A percentile compares a stretch with the other conserved stretches of the same genome.
phyloP scores from a whole-genome alignment of 2,113 vertebrate genomes.

The Ceyx margarethae region DNA sequence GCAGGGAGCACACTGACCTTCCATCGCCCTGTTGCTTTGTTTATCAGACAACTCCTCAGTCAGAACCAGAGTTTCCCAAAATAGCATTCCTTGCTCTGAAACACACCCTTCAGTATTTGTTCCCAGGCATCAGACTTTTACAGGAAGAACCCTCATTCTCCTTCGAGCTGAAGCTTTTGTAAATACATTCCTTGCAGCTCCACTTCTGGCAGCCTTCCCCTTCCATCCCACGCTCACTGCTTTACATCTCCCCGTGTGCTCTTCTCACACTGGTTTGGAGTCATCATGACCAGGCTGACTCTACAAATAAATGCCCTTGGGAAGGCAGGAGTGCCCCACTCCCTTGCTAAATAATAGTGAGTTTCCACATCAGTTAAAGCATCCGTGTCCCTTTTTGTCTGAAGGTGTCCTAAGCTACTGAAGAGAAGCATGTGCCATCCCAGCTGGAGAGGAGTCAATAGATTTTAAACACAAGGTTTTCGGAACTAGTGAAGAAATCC shows the following conservation, averaged over 20 bases:
- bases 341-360: background rate
- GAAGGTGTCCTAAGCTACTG: background rate
- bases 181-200: slow-evolving; percentile 44
- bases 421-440: background rate
- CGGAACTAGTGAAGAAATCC: background rate
- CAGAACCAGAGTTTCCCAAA: slow-evolving; percentile 4
- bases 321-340: background rate
- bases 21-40: background rate
- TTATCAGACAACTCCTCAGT: background rate
- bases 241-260: background rate
- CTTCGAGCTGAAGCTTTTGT: slow-evolving; percentile 10
- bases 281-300: slow-evolving; percentile 32
- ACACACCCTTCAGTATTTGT: slow-evolving; percentile 19
- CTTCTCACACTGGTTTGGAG: slow-evolving; percentile 18
- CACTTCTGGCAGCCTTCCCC: slow-evolving; percentile 53
- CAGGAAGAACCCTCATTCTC: slow-evolving; percentile 34
- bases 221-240: slow-evolving; percentile 47
- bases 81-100: background rate
- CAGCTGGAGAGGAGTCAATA: slow-evolving; percentile 8
- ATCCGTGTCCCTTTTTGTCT: background rate
- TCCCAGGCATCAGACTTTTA: background rate
- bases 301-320: slow-evolving; percentile 18
- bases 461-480: background rate
- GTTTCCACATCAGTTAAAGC: slow-evolving; percentile 2
- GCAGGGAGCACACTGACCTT: background rate